These are phyloP conservation scores for Aspidoscelis tigris DNA, from an alignment of 2,113 vertebrate species.

Conservation along the genomic window DNA sequence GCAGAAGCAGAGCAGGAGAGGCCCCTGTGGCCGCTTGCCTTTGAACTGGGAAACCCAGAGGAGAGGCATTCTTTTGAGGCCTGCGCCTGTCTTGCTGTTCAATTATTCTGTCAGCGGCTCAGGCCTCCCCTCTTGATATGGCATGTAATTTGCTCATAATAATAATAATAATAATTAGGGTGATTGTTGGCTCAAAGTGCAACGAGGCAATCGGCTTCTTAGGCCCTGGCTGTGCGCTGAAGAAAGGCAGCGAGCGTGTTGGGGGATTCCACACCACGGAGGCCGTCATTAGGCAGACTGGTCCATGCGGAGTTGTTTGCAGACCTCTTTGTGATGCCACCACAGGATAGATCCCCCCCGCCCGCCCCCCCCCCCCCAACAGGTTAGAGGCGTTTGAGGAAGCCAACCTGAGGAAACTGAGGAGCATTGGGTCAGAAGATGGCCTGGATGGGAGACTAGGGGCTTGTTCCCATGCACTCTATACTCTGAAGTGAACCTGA, in stretches of 20 bases:
- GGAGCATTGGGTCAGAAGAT: too few relatives aligned
- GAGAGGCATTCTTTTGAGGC: background rate
- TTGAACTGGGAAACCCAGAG: background rate
- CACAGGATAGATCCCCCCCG: background rate
- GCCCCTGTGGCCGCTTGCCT: too few relatives aligned
- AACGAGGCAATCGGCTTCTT: constrained; percentile 28
- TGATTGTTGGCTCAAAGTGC: background rate
- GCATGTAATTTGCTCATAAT: constrained; percentile 53
- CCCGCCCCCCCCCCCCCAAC: too few relatives aligned
- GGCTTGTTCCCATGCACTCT: too few relatives aligned
- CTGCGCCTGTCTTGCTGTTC: background rate
- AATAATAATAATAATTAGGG: constrained; percentile 48
- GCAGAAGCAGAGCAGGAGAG: background rate
- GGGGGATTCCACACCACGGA: background rate
- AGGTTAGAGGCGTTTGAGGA: background rate
- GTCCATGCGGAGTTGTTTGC: background rate
- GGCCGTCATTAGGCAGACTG: background rate
- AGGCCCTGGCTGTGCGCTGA: background rate
- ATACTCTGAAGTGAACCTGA: too few relatives aligned
- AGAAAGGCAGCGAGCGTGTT: background rate
- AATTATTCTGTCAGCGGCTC: background rate
- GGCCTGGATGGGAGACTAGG: too few relatives aligned
- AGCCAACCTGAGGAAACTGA: background rate
- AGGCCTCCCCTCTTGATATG: background rate
- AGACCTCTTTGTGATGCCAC: background rate